Evolutionary conservation across 2,888 invertebrate genomes (phyloP), one percentile per base, ranked within the genome.

Genomic region (Glyphotaelius pellucidus): DNA sequence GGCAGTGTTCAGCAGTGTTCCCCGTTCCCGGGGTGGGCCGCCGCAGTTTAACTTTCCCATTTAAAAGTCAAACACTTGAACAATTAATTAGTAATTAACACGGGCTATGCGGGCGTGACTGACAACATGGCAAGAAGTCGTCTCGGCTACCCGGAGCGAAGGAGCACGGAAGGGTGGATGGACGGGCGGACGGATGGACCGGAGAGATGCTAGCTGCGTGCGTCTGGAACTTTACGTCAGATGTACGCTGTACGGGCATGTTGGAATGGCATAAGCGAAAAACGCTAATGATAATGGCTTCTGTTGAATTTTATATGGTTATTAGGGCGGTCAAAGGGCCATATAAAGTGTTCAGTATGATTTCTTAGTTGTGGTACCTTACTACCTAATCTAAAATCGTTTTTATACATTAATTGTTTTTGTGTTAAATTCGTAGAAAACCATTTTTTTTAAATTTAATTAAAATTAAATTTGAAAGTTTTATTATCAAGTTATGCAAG

Each of bases 61-160:
- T 93, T 93, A 92, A 93, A 93, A 93, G 92, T 93, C 93, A 93
- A 93, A 93, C 93, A 93, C 93, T 93, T 93, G 93, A 93, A 93
- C 93, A 92, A 93, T 93, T 93, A 93, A 93, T 93, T 93, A 93
- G 93, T 93, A 93, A 93, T 93, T 93, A 93, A 93, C 93, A 93
- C 93, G 35, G 92, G 85, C 84, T 90, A 79, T 81, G 84, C 80
- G 80, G 92, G 88, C 88, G 90, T 90, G 91, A 90, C 85, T 90
- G 90, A 90, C 91, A 90, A 90, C 67, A 42, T 30, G 42, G 85
- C 31, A 87, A 67, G 87, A 87, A 38, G 87, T 87, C 87, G 14
- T 31, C 52, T n/a, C 52, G 32, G 5, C 14, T n/a, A 30, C n/a
- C 15, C 7, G 47, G 47, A 31, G 84, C 84, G 87, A 31, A 32